Conservation (phyloP, 1,140 invertebrate genomes). For the Dendrolimus punctatus region DNA sequence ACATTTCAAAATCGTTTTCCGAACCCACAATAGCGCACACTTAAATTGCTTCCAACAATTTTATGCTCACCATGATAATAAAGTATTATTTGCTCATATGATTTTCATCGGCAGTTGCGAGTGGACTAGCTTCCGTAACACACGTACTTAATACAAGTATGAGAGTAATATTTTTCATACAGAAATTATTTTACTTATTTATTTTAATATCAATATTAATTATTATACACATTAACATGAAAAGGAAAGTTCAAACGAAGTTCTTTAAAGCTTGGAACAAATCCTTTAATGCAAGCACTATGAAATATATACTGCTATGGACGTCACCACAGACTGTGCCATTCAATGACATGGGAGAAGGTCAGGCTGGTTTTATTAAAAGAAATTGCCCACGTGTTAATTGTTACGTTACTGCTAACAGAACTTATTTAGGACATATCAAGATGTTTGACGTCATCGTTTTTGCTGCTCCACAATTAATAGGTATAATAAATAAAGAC, state of each 20-base stretch:
- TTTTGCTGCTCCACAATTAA: conserved; percentile 37
- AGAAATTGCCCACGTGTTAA: conserved; percentile 32
- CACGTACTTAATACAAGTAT: not conserved
- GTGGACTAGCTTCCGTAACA: not conserved
- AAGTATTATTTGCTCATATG: not conserved
- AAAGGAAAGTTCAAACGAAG: not conserved
- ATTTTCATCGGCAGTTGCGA: not conserved
- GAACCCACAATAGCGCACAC: no score
- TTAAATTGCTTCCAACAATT: no score
- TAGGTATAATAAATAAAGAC: conserved; percentile 17
- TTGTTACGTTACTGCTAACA: conserved; percentile 35
- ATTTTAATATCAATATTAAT: conserved; percentile 1
- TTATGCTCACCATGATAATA: not conserved
- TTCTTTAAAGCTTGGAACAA: conserved; percentile 1
- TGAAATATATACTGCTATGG: conserved; percentile 40
- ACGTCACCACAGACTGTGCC: conserved; percentile 24
- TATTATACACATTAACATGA: conserved; percentile 1
- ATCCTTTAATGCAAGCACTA: conserved; percentile 61
- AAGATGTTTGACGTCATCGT: conserved; percentile 36
- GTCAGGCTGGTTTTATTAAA: conserved; percentile 26
- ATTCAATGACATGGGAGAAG: conserved; percentile 31
- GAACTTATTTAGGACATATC: conserved; percentile 17
- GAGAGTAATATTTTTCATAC: not conserved
- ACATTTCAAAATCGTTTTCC: no score
- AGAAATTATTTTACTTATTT: conserved; percentile 2